Base-by-base conservation (phyloP, 2,888 invertebrate species). In the Galerucella pusilla region DNA sequence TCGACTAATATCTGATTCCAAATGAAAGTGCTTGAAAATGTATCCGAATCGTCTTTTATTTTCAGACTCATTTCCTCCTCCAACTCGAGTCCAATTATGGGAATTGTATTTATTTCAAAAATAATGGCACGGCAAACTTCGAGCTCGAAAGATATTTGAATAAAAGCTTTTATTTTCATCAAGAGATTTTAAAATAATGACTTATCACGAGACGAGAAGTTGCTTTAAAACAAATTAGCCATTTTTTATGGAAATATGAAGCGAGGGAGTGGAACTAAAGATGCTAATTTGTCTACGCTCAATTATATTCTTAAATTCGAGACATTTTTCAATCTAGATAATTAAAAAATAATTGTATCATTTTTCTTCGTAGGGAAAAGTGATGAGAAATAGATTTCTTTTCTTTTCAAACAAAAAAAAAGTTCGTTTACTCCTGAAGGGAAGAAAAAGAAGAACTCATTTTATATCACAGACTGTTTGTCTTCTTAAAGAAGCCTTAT, bases 191-290 rank as follows among this genome's bases (percentile, higher is more conserved):
- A 84, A 83, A 85, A 85, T 85, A 85, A 85, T 84, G 81, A 83
- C 82, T 84, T 82, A 85, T 84, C 84, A 83, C 83, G 84, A 85
- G 82, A 80, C 78, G 78, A 81, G 82, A 83, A 84, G 82, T 81
- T 81, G 74, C 80, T 76, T 77, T 77, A 70, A 82, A 80, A 83
- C 84, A 84, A 85, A 84, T 83, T 84, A 80, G 81, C 78, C 80
- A 80, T 81, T 82, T 83, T 83, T 83, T 81, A 82, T 81, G 80
- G 78, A 78, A 77, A 78, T 79, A 73, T 49, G 75, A 78, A 42
- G 73, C 71, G 68, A 69, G 74, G 76, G 77, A 75, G 74, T 63
- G 71, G 76, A 74, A 80, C 68, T 78, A 77, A 80, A 75, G 78
- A 80, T 80, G 75, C 78, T 78, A 79, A 80, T 81, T 81, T 80